phyloP scores from a whole-genome alignment of 2,797 vertebrate species.

The Sebastes taczanowskii region DNA sequence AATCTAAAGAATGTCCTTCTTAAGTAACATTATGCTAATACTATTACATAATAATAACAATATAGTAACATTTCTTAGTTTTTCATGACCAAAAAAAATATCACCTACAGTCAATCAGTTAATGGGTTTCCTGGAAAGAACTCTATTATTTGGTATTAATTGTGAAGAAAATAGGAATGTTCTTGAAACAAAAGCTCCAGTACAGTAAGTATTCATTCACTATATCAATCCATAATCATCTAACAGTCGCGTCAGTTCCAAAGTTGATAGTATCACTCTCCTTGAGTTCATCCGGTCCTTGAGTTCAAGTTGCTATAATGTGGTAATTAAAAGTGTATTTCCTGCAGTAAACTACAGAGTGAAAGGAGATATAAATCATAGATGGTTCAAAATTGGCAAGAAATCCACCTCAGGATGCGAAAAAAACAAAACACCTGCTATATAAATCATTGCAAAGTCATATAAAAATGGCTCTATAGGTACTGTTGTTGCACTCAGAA shows the following conservation, averaged over 20 bases:
- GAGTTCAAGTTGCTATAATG: neutral
- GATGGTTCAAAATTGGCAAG: neutral
- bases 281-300: neutral
- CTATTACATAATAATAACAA: neutral
- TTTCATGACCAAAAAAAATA: neutral
- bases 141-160: neutral
- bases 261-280: neutral
- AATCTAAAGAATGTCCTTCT: neutral
- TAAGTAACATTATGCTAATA: no score
- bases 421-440: neutral
- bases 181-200: neutral
- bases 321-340: neutral
- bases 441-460: neutral
- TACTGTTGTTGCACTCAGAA: neutral
- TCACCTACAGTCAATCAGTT: neutral
- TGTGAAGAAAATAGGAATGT: neutral
- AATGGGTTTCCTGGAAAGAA: neutral
- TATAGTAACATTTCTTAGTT: neutral
- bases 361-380: neutral
- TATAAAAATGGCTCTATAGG: neutral
- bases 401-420: neutral
- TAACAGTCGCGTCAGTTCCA: neutral
- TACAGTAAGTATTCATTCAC: neutral
- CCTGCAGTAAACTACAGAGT: neutral
- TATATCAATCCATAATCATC: neutral